Conservation (phyloP, 2,888 invertebrate genomes). For the Bombylius discolor region DNA sequence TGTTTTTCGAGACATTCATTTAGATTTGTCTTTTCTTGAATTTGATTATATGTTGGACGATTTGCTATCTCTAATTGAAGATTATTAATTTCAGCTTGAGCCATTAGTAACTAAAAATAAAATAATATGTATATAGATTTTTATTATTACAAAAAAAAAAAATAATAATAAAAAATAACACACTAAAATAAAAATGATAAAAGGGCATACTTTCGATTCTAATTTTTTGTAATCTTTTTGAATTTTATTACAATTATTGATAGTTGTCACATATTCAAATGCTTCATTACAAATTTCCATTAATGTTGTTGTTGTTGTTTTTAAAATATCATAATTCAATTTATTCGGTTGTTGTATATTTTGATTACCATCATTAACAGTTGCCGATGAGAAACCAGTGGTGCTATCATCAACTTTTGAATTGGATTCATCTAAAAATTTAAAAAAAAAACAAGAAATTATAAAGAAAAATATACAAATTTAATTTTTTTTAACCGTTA, state of each 20-base stretch:
- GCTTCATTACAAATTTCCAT: constrained; percentile 12
- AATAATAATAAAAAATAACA: too few relatives aligned
- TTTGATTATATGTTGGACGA: constrained; percentile 13
- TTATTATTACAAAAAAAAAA: background rate
- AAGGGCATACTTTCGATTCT: constrained; percentile 8
- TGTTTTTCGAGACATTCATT: constrained; percentile 14
- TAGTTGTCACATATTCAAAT: background rate
- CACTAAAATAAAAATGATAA: too few relatives aligned
- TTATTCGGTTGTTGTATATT: constrained; percentile 4
- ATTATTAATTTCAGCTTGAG: constrained; percentile 11
- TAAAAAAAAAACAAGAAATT: background rate
- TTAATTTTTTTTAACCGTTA: background rate
- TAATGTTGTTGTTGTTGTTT: constrained; percentile 6
- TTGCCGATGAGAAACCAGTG: constrained; percentile 15
- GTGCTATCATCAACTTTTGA: constrained; percentile 2
- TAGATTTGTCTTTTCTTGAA: constrained; percentile 13
- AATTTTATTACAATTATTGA: background rate
- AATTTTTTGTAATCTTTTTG: constrained; percentile 7
- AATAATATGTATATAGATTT: background rate
- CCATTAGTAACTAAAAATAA: constrained; percentile 7
- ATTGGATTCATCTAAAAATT: background rate
- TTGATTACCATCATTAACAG: constrained; percentile 16
- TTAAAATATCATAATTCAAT: constrained; percentile 2
- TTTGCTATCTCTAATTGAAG: constrained; percentile 12
- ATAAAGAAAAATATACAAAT: too few relatives aligned